These are phyloP conservation scores for Huso huso DNA, from an alignment of 2,797 vertebrate genomes.

Conservation along the genomic window DNA sequence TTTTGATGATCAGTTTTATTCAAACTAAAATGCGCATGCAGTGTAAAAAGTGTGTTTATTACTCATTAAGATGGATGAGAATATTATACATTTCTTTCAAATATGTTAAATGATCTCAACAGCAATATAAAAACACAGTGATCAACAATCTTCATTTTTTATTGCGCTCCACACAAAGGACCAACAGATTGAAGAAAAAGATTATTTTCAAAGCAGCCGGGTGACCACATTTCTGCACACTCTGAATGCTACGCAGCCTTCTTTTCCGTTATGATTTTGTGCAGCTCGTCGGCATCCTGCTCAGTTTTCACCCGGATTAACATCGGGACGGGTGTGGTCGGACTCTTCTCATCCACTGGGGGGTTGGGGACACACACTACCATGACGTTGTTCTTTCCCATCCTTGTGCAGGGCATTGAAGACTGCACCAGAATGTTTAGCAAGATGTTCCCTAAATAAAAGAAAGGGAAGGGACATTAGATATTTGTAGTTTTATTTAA, in stretches of 20 bases:
- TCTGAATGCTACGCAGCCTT: slow-evolving; percentile 36
- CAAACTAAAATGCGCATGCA: background rate
- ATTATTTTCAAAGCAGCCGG: too few relatives aligned
- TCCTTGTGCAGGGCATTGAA: slow-evolving; percentile 78
- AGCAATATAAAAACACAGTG: too few relatives aligned
- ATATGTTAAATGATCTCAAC: too few relatives aligned
- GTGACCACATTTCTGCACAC: too few relatives aligned
- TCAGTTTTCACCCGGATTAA: slow-evolving; percentile 82
- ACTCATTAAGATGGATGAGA: too few relatives aligned
- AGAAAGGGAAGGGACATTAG: background rate
- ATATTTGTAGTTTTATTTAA: too few relatives aligned
- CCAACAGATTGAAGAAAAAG: too few relatives aligned
- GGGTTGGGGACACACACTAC: slow-evolving; percentile 90
- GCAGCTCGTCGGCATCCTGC: slow-evolving; percentile 84
- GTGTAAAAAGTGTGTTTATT: too few relatives aligned
- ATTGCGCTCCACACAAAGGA: too few relatives aligned
- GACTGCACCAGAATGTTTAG: slow-evolving; percentile 79
- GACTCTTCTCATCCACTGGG: slow-evolving; percentile 72
- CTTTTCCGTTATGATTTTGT: slow-evolving; percentile 73
- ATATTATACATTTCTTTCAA: too few relatives aligned
- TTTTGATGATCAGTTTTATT: background rate
- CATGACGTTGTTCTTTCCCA: slow-evolving; percentile 90
- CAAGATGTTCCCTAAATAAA: slow-evolving; percentile 78
- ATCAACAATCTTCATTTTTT: too few relatives aligned
- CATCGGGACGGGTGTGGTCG: slow-evolving; percentile 61